These are phyloP conservation scores for Ceratina australensis DNA, from an alignment of 1,140 invertebrate species.

Conservation along the genomic window DNA sequence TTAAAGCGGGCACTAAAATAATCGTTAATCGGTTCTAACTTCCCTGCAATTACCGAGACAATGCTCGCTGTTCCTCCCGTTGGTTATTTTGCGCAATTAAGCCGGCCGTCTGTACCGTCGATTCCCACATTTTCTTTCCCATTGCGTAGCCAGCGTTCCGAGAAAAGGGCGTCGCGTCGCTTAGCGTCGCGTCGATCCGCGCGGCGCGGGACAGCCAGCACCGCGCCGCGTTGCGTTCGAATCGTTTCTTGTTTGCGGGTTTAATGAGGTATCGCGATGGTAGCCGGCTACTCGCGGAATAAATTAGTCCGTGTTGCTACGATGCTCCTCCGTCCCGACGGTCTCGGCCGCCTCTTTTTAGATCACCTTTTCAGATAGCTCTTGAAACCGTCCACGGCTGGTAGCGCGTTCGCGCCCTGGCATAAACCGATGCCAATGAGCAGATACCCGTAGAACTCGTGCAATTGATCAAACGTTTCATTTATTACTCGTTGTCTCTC, in stretches of 20 bases:
- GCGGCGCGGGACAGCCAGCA: slow-evolving; percentile 15
- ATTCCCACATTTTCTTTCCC: slow-evolving; percentile 72
- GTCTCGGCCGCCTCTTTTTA: slow-evolving; percentile 6
- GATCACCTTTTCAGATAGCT: slow-evolving; percentile 32
- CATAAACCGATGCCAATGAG: background rate
- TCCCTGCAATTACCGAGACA: slow-evolving; percentile 55
- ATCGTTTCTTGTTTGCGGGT: slow-evolving; percentile 44
- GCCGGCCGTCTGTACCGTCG: slow-evolving; percentile 45
- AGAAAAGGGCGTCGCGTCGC: slow-evolving; percentile 39
- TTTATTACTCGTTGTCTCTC: background rate
- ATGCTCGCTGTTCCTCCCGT: slow-evolving; percentile 1
- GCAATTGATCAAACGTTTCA: too few species aligned
- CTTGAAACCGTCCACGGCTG: background rate
- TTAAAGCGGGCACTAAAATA: too few species aligned
- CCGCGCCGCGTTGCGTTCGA: slow-evolving; percentile 19
- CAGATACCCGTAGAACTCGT: too few species aligned
- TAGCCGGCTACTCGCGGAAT: slow-evolving; percentile 35
- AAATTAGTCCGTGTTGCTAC: slow-evolving; percentile 33
- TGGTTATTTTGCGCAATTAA: slow-evolving; percentile 62
- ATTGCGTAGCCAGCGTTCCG: slow-evolving; percentile 38
- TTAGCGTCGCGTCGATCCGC: slow-evolving; percentile 10
- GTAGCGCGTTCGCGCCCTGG: background rate
- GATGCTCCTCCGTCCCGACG: background rate
- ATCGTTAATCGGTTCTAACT: slow-evolving; percentile 14
- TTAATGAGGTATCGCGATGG: slow-evolving; percentile 49